phyloP scores from a whole-genome alignment of 2,113 vertebrate species.

The Nerophis lumbriciformis region DNA sequence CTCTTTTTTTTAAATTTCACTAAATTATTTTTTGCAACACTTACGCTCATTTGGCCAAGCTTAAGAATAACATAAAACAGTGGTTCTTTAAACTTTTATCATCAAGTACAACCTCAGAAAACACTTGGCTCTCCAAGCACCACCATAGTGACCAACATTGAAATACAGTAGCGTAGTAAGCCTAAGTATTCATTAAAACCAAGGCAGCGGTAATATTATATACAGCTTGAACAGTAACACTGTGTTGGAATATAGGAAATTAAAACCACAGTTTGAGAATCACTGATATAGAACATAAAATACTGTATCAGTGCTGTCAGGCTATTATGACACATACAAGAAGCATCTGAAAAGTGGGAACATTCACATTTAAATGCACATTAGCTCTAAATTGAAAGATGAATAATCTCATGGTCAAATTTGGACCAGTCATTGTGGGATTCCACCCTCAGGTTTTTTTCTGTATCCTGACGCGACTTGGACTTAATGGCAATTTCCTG shows the following conservation, averaged over 20 bases:
- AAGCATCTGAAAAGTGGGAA: background rate
- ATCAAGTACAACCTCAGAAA: no score
- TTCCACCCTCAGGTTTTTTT: background rate
- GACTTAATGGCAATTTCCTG: conserved; percentile 5
- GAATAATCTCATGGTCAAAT: background rate
- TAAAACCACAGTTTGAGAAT: no score
- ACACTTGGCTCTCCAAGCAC: no score
- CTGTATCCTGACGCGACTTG: background rate
- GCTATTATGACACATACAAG: background rate
- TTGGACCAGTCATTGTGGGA: background rate
- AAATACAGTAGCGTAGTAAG: no score
- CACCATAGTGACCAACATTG: no score
- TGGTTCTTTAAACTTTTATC: background rate
- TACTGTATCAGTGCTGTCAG: background rate
- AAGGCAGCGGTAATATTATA: no score
- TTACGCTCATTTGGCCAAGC: background rate
- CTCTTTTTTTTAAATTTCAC: background rate
- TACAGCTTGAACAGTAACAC: no score
- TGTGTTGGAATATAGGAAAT: no score
- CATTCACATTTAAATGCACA: background rate
- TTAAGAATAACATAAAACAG: background rate
- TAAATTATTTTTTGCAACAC: background rate
- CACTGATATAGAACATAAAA: background rate
- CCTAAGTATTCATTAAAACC: no score
- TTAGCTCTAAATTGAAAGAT: conserved; percentile 1